Evolutionary conservation across 2,113 vertebrate genomes (phyloP).

Genomic region (Monarcha castaneiventris): DNA sequence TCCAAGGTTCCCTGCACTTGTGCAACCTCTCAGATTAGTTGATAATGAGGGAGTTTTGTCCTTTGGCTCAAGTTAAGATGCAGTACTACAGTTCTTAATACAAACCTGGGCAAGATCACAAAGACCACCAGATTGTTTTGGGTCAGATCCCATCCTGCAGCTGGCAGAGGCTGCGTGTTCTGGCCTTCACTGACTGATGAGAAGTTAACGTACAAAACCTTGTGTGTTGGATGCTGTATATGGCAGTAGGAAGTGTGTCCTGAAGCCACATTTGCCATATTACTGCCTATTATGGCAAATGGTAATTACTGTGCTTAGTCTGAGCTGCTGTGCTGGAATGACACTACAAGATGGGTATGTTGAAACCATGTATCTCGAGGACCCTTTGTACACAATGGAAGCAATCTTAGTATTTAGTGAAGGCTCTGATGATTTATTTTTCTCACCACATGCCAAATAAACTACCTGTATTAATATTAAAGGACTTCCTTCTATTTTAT

Average conservation of each 20-base stretch:
- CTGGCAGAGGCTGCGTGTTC: background rate
- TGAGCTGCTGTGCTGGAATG: background rate
- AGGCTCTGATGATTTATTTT: background rate
- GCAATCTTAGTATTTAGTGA: background rate
- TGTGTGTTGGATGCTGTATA: rapidly evolving
- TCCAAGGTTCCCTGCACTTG: background rate
- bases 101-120: background rate
- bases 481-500: background rate
- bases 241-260: background rate
- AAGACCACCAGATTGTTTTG: background rate
- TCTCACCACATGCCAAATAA: background rate
- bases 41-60: background rate
- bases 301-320: background rate
- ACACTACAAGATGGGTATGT: background rate
- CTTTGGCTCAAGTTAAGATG: background rate
- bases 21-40: background rate
- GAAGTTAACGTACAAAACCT: background rate
- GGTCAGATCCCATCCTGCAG: background rate
- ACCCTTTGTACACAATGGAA: background rate
- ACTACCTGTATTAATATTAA: background rate
- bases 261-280: background rate
- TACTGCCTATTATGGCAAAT: background rate
- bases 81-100: too few relatives aligned
- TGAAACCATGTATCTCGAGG: background rate
- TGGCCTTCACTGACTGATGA: background rate